Evolutionary conservation across 1,140 invertebrate species (phyloP).

Genomic region (Acromyrmex echinatior): DNA sequence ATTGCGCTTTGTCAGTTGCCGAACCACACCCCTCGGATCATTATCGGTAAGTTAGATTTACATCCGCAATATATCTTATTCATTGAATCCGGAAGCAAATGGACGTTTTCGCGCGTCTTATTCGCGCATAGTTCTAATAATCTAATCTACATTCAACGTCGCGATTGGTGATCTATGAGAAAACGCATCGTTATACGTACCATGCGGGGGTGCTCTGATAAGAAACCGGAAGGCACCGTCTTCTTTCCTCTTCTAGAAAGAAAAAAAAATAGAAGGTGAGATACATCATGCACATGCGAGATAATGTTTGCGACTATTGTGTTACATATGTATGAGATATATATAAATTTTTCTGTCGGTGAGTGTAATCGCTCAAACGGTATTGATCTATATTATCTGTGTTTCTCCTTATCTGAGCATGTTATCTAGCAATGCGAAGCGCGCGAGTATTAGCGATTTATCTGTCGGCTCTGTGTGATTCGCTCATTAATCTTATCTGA

Average conservation of each 20-base stretch:
- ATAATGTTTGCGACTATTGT: slow-evolving; percentile 29
- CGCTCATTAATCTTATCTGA: slow-evolving; percentile 45
- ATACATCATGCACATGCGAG: neutral
- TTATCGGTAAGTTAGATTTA: slow-evolving; percentile 38
- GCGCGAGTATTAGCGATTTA: slow-evolving; percentile 10
- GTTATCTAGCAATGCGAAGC: neutral
- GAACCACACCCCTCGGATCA: slow-evolving; percentile 13
- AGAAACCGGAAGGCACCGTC: neutral
- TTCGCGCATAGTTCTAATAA: neutral
- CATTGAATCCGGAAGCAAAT: slow-evolving; percentile 25
- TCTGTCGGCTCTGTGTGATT: slow-evolving; percentile 20
- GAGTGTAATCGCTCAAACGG: slow-evolving; percentile 38
- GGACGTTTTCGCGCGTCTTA: neutral
- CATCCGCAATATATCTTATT: neutral
- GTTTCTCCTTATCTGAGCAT: slow-evolving; percentile 11
- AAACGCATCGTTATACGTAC: slow-evolving; percentile 3
- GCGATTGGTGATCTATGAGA: slow-evolving; percentile 7
- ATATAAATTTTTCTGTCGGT: neutral
- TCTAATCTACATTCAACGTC: slow-evolving; percentile 22
- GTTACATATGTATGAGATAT: slow-evolving; percentile 1
- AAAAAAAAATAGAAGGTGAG: neutral
- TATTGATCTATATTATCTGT: slow-evolving; percentile 35
- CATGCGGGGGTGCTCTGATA: neutral
- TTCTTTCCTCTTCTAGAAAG: neutral
- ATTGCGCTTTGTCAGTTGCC: neutral